phyloP scores from a whole-genome alignment of 2,888 invertebrate genomes.

The Limenitis camilla region DNA sequence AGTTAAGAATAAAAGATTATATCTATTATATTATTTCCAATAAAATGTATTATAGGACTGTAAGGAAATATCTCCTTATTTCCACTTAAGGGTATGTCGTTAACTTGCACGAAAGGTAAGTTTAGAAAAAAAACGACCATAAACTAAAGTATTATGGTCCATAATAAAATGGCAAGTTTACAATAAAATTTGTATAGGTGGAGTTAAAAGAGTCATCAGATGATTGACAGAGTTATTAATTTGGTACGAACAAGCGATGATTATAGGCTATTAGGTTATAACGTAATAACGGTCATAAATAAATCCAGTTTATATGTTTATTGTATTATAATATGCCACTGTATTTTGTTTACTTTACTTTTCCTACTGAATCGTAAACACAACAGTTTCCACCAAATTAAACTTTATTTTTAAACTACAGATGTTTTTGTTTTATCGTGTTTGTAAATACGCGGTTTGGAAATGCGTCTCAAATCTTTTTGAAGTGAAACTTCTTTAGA shows the following conservation, averaged over 20 bases:
- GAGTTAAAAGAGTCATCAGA: conserved; percentile 34
- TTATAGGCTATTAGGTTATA: conserved; percentile 37
- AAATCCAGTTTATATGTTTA: conserved; percentile 35
- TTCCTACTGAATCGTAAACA: conserved; percentile 37
- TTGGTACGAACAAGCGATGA: conserved; percentile 60
- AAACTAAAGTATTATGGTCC: neutral
- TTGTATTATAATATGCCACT: too few relatives aligned
- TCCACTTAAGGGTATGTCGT: conserved; percentile 37
- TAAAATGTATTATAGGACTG: conserved; percentile 4
- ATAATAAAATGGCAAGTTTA: neutral
- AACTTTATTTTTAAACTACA: conserved; percentile 62
- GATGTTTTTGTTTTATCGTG: conserved; percentile 54
- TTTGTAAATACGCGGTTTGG: conserved; percentile 29
- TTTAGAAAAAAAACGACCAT: conserved; percentile 25
- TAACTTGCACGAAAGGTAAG: conserved; percentile 36
- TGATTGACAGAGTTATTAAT: conserved; percentile 65
- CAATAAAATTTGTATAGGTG: conserved; percentile 27
- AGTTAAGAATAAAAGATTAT: too few relatives aligned
- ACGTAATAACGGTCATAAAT: conserved; percentile 27
- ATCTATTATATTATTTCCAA: too few relatives aligned
- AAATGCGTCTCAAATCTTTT: neutral
- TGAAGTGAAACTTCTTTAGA: neutral
- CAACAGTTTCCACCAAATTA: conserved; percentile 48
- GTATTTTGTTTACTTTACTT: too few relatives aligned
- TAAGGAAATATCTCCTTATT: conserved; percentile 14